Percentiles rank a stretch among this genome's conserved stretches.
phyloP scores from a whole-genome alignment of 1,140 invertebrate species.

The Eriocheir sinensis region DNA sequence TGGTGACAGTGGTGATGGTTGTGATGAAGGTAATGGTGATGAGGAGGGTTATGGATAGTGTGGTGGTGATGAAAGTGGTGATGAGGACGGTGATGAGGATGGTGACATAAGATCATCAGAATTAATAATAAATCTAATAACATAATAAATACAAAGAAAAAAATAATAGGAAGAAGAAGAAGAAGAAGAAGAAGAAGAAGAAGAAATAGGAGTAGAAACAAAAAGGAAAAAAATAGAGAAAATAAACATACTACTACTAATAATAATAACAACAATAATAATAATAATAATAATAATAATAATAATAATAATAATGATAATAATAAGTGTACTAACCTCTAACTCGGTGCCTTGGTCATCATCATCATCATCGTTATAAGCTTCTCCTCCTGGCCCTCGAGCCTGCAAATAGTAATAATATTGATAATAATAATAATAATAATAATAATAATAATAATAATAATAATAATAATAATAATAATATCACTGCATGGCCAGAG shows the following conservation, averaged over 20 bases:
- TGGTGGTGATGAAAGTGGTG: background rate
- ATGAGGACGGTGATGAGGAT: background rate
- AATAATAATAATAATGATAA: background rate
- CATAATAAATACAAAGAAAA: background rate
- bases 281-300: background rate
- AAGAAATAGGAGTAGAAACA: background rate
- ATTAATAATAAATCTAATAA: background rate
- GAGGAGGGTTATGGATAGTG: background rate
- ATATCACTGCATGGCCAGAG: background rate
- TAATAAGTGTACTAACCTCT: background rate
- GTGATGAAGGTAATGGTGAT: background rate
- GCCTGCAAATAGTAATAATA: slow-evolving; percentile 17
- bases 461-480: background rate
- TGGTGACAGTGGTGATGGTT: background rate
- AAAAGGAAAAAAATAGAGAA: background rate
- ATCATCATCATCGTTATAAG: background rate
- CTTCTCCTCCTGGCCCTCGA: background rate
- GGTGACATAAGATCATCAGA: too few species aligned
- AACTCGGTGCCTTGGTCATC: background rate
- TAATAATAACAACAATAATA: slow-evolving; percentile 41
- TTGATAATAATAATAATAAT: background rate
- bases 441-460: background rate
- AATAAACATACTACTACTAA: background rate
- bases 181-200: background rate
- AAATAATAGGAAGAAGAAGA: background rate